Evolutionary conservation across 1,140 invertebrate species (phyloP).

Genomic region (Heliconius hermathena): DNA sequence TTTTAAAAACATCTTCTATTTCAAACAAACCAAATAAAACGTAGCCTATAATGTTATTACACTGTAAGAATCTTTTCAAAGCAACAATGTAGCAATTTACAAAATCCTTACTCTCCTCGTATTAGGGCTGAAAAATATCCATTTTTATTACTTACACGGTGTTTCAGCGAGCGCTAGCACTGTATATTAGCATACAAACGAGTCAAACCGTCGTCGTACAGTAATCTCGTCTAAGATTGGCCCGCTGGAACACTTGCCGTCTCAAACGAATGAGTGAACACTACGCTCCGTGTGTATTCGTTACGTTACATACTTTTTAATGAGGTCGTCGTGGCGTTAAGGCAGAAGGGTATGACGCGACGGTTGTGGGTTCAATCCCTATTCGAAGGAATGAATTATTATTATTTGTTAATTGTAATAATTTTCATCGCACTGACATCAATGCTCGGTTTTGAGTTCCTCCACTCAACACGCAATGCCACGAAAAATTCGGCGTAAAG

Average conservation of each 20-base stretch:
- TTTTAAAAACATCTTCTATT: neutral
- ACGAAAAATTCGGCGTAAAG: no score
- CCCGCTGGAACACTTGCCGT: slow-evolving; percentile 44
- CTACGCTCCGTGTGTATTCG: slow-evolving; percentile 37
- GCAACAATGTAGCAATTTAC: slow-evolving; percentile 18
- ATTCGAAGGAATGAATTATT: no score
- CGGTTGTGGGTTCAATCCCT: no score
- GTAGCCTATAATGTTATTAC: slow-evolving; percentile 1
- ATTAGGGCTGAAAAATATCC: slow-evolving; percentile 16
- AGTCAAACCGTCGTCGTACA: slow-evolving; percentile 35
- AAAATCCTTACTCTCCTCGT: slow-evolving; percentile 8
- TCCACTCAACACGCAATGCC: no score
- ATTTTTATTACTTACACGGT: slow-evolving; percentile 25
- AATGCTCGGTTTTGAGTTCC: no score
- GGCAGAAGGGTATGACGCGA: no score
- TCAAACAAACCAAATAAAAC: neutral
- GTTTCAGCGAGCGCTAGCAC: slow-evolving; percentile 17
- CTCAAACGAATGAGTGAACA: slow-evolving; percentile 46
- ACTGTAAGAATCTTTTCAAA: neutral
- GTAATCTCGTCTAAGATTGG: slow-evolving; percentile 43
- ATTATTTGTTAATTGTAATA: no score
- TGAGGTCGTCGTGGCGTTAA: no score
- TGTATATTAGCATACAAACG: slow-evolving; percentile 41
- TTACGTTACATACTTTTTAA: slow-evolving; percentile 39
- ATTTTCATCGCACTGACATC: no score